Evolutionary conservation across 2,888 invertebrate species (phyloP).

Genomic region (Thalpophila matura): DNA sequence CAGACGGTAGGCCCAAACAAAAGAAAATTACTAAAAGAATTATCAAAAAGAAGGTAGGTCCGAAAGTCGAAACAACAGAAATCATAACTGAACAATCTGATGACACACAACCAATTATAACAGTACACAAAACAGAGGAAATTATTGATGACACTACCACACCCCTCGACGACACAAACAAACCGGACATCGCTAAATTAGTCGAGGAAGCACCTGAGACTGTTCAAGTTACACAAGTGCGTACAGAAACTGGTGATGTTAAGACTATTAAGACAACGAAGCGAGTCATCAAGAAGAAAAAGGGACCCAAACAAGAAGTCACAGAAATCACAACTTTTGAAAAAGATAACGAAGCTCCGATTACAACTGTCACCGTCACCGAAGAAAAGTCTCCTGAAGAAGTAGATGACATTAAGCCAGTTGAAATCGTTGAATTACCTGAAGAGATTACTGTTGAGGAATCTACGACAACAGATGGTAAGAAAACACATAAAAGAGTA

Average conservation of each 20-base stretch:
- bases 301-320: constrained; percentile 21
- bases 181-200: neutral
- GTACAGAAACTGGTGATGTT: constrained; percentile 7
- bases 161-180: constrained; percentile 1
- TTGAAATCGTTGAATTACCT: constrained; percentile 32
- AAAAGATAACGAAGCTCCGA: constrained; percentile 27
- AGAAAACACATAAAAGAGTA: neutral
- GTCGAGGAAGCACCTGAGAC: constrained; percentile 22
- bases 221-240: constrained; percentile 20
- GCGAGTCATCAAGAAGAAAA: constrained; percentile 31
- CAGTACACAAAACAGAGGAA: constrained; percentile 33
- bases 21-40: constrained; percentile 22
- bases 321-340: constrained; percentile 27
- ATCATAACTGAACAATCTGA: constrained; percentile 26
- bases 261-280: constrained; percentile 19
- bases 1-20: constrained; percentile 34
- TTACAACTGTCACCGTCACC: constrained; percentile 10
- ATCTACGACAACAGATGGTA: constrained; percentile 14
- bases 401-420: neutral
- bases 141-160: constrained; percentile 2
- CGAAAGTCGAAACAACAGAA: constrained; percentile 31
- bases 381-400: constrained; percentile 6
- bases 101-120: constrained; percentile 15
- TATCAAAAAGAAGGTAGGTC: constrained; percentile 45
- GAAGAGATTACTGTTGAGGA: constrained; percentile 19